Conservation (phyloP, 2,113 vertebrate genomes). For the Thryonomys swinderianus region DNA sequence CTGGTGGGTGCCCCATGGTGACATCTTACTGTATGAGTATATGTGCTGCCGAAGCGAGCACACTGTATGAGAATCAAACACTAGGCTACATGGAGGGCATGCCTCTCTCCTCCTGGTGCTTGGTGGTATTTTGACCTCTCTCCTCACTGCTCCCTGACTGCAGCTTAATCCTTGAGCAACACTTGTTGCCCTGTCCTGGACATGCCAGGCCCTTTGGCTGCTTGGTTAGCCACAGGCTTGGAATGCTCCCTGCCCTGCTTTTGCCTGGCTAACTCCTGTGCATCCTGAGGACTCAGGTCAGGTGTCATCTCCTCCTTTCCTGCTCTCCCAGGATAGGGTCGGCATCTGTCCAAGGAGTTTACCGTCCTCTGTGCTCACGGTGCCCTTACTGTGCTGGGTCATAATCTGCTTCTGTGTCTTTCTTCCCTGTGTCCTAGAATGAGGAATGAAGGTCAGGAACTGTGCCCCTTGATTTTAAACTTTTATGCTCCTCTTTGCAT, state of each 20-base stretch:
- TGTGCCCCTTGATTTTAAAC: background rate
- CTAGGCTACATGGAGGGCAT: background rate
- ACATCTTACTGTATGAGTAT: background rate
- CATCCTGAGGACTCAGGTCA: background rate
- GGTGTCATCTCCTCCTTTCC: conserved; percentile 28
- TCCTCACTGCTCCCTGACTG: background rate
- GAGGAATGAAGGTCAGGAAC: background rate
- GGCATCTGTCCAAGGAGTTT: background rate
- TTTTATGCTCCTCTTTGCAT: background rate
- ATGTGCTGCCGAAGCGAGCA: no score
- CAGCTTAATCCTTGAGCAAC: background rate
- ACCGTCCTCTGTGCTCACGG: background rate
- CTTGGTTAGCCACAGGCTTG: background rate
- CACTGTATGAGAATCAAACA: background rate
- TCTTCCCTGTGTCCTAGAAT: background rate
- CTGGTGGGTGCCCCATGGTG: background rate
- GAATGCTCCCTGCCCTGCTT: conserved; percentile 44
- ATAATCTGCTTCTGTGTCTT: background rate
- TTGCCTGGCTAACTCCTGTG: background rate
- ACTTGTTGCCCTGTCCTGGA: background rate
- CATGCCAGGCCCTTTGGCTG: background rate
- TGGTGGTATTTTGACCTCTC: background rate
- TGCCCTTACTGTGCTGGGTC: background rate
- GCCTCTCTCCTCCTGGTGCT: background rate
- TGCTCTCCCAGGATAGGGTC: conserved; percentile 19